These are phyloP conservation scores for Pachypanchax playfairii DNA, from an alignment of 2,113 vertebrate genomes.

Conservation along the genomic window DNA sequence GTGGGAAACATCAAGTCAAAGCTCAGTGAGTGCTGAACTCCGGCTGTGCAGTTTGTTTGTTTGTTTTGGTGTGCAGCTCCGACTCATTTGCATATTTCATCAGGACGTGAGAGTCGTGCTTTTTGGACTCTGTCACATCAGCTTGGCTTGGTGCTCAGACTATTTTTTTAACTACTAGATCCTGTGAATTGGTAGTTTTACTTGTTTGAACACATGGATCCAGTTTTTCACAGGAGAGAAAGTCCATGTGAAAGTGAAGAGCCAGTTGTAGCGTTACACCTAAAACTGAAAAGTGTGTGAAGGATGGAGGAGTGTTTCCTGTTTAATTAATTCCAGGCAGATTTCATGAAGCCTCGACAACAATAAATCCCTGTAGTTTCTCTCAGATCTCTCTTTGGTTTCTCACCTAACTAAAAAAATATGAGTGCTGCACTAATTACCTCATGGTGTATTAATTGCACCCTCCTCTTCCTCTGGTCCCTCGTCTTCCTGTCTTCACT, in stretches of 20 bases:
- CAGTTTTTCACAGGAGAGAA: conserved; percentile 22
- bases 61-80: conserved; percentile 4
- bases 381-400: conserved; percentile 47
- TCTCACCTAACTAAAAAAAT: conserved; percentile 62
- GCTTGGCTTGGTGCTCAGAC: conserved; percentile 1
- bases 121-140: conserved; percentile 30
- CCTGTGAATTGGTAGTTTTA: conserved; percentile 48
- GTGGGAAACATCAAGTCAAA: conserved; percentile 26
- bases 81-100: conserved; percentile 23
- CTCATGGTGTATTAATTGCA: conserved; percentile 66
- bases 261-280: not conserved
- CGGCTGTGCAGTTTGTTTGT: conserved; percentile 21
- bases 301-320: conserved; percentile 20
- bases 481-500: conserved; percentile 49
- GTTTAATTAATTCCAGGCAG: conserved; percentile 48
- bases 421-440: conserved; percentile 68
- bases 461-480: conserved; percentile 28
- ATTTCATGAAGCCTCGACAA: conserved; percentile 41
- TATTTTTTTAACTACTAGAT: conserved; percentile 15
- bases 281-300: conserved; percentile 1
- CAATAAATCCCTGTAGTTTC: conserved; percentile 8
- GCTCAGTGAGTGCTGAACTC: conserved; percentile 11
- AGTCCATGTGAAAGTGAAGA: conserved; percentile 6
- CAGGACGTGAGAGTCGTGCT: conserved; percentile 11
- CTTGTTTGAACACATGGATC: conserved; percentile 14